Percentiles rank a stretch among this genome's conserved stretches.
Conservation (phyloP, 2,888 invertebrate genomes). For the Nomada ruficornis region DNA sequence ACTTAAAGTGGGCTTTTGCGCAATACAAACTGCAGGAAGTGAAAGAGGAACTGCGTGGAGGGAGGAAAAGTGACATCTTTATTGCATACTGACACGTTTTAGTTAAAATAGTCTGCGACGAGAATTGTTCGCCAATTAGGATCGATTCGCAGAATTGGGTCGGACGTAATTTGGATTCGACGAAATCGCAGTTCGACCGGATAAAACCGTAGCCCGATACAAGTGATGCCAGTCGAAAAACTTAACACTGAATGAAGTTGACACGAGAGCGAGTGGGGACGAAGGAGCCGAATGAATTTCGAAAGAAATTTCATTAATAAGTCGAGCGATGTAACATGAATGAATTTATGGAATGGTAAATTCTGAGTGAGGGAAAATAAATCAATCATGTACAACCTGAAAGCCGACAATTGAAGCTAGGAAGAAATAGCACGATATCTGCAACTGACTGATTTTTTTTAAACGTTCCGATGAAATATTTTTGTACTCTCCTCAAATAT, state of each 20-base stretch:
- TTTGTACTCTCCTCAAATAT: no score
- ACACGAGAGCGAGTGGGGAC: not conserved
- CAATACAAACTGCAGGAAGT: constrained; percentile 63
- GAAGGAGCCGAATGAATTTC: not conserved
- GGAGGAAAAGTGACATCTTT: constrained; percentile 49
- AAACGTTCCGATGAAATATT: not conserved
- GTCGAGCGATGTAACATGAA: not conserved
- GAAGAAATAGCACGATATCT: not conserved
- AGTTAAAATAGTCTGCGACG: constrained; percentile 31
- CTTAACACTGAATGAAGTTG: not conserved
- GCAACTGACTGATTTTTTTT: not conserved
- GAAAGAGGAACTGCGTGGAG: constrained; percentile 51
- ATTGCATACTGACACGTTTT: constrained; percentile 49
- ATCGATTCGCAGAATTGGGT: constrained; percentile 46
- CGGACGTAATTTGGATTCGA: constrained; percentile 36
- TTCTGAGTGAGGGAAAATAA: not conserved
- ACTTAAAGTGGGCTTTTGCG: constrained; percentile 64
- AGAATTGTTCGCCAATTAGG: constrained; percentile 52
- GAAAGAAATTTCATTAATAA: not conserved
- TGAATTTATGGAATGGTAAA: not conserved
- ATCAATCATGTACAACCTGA: no score
- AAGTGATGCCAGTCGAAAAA: constrained; percentile 6
- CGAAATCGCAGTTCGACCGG: constrained; percentile 42
- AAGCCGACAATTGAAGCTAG: no score
- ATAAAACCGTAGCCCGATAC: constrained; percentile 18